Base-by-base conservation (phyloP, 2,888 invertebrate species). In the Orthosia gothica region DNA sequence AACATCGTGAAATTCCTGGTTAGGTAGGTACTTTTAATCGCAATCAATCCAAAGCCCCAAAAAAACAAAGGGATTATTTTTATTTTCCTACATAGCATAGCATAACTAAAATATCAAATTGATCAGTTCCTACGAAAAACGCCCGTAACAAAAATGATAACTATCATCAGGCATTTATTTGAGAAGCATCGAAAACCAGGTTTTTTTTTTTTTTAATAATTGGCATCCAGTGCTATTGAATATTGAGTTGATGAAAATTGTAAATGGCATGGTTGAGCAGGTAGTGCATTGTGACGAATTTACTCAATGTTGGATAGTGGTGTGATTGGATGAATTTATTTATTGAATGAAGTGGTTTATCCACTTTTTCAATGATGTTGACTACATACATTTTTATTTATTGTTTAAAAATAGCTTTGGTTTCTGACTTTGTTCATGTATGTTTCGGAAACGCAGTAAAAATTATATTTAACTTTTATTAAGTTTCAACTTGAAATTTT, bases 181-280 rank as follows among this genome's bases (percentile, higher is more conserved):
- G 5, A n/a, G 11, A 49, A 20, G 20, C 26, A 55, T 65, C 18
- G 13, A 2, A 26, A 55, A 67, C 4, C 40, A 40, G 5, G 13
- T 61, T 67, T 76, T n/a, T 23, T 52, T 58, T 70, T 81, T 76
- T 76, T 47, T 23, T 11, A 26, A 45, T 13, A 54, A 70, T 58
- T 77, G 69, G 13, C 70, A 82, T 82, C 62, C 16, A 40, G 13
- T 76, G 47, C 66, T 57, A 40, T 70, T 64, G 65, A 79, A 83
- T 66, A 73, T 70, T 23, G 5, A 71, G 52, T 70, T 64, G 40
- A 83, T 69, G 58, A 71, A 71, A 83, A 81, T 62, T 69, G 57
- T 72, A 63, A 66, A 58, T 26, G 70, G 13, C 16, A 32, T 58
- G 59, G 72, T 49, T 50, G 67, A 55, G 9, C 61, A 26, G 65